A percentile compares a stretch with the other conserved stretches of the same genome.
Evolutionary conservation across 2,888 invertebrate genomes (phyloP).

Genomic region (Psococerastis gibbosa): DNA sequence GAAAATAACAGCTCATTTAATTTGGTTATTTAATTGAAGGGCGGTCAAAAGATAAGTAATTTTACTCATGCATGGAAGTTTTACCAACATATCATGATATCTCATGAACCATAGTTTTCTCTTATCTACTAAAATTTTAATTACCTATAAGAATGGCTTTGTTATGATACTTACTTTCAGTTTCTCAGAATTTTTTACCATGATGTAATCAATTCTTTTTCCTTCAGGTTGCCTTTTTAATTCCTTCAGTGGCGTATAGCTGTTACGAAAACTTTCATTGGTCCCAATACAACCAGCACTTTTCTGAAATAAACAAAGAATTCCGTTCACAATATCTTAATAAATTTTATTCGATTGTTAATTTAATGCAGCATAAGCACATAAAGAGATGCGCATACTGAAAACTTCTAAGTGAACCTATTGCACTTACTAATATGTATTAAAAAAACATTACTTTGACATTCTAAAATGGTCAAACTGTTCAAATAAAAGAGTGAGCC

Average conservation of each 20-base stretch:
- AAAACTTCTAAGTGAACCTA: too few relatives aligned
- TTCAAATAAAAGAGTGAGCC: too few relatives aligned
- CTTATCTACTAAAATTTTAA: too few relatives aligned
- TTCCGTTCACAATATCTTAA: background rate
- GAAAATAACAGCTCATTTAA: too few relatives aligned
- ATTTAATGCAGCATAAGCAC: too few relatives aligned
- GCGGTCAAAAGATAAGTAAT: too few relatives aligned
- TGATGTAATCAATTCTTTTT: constrained; percentile 82
- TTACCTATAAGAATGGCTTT: constrained; percentile 21
- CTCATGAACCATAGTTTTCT: constrained; percentile 17
- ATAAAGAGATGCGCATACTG: too few relatives aligned
- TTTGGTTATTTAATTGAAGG: too few relatives aligned
- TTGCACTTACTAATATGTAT: too few relatives aligned
- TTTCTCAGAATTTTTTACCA: constrained; percentile 34
- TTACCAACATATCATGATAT: constrained; percentile 6
- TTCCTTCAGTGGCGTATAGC: constrained; percentile 44
- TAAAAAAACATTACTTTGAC: too few relatives aligned
- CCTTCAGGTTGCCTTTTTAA: constrained; percentile 43
- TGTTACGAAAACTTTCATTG: constrained; percentile 60
- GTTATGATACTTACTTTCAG: constrained; percentile 14
- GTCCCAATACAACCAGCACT: constrained; percentile 36
- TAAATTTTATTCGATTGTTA: too few relatives aligned
- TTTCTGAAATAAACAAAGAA: constrained; percentile 1
- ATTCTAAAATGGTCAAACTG: too few relatives aligned
- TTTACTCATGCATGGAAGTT: constrained; percentile 4